A percentile compares a stretch with the other conserved stretches of the same genome.
Conservation (phyloP, 1,140 invertebrate genomes). For the Lasioglossum albipes region DNA sequence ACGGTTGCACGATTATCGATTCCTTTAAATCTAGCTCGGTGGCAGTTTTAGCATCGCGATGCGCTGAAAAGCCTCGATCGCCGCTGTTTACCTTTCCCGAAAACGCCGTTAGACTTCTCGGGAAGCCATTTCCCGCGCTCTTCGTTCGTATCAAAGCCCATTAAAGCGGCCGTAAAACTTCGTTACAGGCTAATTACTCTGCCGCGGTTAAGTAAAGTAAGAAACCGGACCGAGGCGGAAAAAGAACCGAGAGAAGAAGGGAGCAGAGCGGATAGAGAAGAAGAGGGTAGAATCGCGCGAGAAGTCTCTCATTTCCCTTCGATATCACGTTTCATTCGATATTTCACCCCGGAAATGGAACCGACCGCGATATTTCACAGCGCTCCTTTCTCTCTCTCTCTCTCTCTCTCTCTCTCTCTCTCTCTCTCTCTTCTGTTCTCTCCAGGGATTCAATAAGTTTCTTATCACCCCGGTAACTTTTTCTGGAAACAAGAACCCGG, state of each 20-base stretch:
- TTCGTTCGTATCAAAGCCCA: slow-evolving; percentile 1
- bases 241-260: not conserved
- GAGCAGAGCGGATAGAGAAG: not conserved
- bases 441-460: slow-evolving; percentile 3
- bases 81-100: not conserved
- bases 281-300: not conserved
- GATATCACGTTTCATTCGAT: slow-evolving; percentile 14
- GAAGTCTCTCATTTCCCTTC: not conserved
- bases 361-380: not conserved
- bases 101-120: not conserved
- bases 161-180: slow-evolving; percentile 34
- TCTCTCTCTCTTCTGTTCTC: not conserved
- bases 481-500: not conserved
- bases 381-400: too few species aligned
- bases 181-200: slow-evolving; percentile 32
- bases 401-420: too few species aligned
- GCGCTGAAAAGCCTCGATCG: too few species aligned
- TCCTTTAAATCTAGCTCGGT: too few species aligned
- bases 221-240: not conserved
- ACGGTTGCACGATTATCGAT: too few species aligned
- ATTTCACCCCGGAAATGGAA: slow-evolving; percentile 8
- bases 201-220: not conserved
- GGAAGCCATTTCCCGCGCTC: not conserved
- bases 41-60: too few species aligned
- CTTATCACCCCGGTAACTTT: slow-evolving; percentile 3